Evolutionary conservation across 2,888 invertebrate genomes (phyloP), one percentile per base, ranked within the genome.

Genomic region (Hedychridium roseum): DNA sequence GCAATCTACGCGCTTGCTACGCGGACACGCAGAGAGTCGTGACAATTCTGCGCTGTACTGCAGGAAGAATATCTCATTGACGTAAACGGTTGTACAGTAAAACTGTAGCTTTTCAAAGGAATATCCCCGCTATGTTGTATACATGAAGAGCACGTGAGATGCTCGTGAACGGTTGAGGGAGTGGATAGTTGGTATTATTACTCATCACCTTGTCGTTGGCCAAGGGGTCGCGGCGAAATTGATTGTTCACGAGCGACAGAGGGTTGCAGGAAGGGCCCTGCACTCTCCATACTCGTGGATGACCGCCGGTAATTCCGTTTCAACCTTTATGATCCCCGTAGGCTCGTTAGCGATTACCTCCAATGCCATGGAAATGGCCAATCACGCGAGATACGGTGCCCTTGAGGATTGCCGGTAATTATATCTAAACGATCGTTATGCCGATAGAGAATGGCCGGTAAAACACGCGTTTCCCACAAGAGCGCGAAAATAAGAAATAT

Each of bases 381-480:
- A 68, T 69, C 69, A 49, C 42, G 50, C 39, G 26, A 56, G 59
- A 66, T 68, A 66, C 53, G 48, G 50, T 44, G 54, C 64, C 60
- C 62, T 53, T 53, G 57, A 64, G 60, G 53, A 63, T 60, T 57
- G 63, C 59, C 50, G 39, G 62, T 68, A 68, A 68, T 68, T 68
- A 67, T 67, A 64, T 68, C 60, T 64, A 63, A 65, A 64, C 60
- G 68, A 64, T 68, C 68, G 57, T 50, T 52, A 52, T 44, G 43
- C 42, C 57, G 56, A 66, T 57, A 54, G 31, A 40, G 41, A 40
- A 46, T 45, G 38, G 38, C 46, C 20, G 35, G 42, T 42, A 52
- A 45, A n/a, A n/a, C n/a, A n/a, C 45, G 51, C 44, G 49, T 54
- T 58, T 45, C 16, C 28, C 32, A 21, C 6, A 27, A 48, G 41